These are phyloP conservation scores for Gastrophryne carolinensis DNA, from an alignment of 2,797 vertebrate genomes.

Conservation along the genomic window DNA sequence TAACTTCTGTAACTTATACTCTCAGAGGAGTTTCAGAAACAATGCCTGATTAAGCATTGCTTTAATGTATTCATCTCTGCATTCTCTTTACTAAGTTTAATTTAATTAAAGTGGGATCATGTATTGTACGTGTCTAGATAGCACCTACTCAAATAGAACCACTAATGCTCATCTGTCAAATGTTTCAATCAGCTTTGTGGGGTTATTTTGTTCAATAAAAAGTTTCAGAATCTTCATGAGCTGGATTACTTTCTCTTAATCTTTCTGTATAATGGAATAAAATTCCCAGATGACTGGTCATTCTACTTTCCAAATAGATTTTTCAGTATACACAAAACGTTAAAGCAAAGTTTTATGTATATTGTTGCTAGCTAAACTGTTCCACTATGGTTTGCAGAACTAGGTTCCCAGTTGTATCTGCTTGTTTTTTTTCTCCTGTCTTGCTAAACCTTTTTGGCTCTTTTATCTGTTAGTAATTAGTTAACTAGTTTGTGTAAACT, in stretches of 20 bases:
- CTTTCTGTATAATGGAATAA: neutral
- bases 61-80: constrained; percentile 33
- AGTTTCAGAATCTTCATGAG: constrained; percentile 13
- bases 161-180: constrained; percentile 5
- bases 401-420: too few species aligned
- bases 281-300: neutral
- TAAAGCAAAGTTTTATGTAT: neutral
- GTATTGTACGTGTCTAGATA: constrained; percentile 24
- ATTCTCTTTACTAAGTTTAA: constrained; percentile 34
- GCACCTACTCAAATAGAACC: constrained; percentile 16
- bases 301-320: neutral
- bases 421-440: too few species aligned
- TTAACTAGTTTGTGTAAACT: too few species aligned
- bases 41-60: constrained; percentile 22
- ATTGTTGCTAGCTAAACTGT: too few species aligned
- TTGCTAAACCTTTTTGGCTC: too few species aligned
- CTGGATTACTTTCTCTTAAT: constrained; percentile 5
- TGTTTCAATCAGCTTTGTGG: constrained; percentile 12
- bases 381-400: too few species aligned
- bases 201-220: constrained; percentile 29
- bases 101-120: constrained; percentile 28
- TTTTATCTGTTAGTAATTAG: too few species aligned
- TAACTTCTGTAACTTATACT: constrained; percentile 24
- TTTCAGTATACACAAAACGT: neutral
- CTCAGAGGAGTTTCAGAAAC: constrained; percentile 15